Evolutionary conservation across 2,797 vertebrate genomes (phyloP).

Genomic region (Podarcis lilfordi): DNA sequence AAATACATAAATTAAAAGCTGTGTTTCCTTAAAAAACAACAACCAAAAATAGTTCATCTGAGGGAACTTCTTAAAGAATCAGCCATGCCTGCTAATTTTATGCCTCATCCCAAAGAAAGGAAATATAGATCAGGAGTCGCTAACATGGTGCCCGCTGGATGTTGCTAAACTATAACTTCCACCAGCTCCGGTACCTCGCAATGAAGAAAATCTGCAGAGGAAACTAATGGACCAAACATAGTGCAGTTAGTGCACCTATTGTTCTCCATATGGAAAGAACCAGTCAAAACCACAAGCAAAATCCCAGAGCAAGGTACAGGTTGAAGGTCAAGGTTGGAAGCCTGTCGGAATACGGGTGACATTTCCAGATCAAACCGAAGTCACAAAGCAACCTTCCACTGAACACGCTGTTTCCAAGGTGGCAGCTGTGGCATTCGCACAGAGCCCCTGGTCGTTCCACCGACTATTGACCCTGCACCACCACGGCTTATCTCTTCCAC

Average conservation of each 20-base stretch:
- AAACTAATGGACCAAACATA: neutral
- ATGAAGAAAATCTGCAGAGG: neutral
- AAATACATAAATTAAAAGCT: neutral
- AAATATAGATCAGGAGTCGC: neutral
- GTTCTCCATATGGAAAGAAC: too few relatives aligned
- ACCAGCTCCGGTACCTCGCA: too few relatives aligned
- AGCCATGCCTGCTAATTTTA: neutral
- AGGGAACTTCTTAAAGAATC: neutral
- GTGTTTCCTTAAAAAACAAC: neutral
- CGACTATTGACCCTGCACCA: too few relatives aligned
- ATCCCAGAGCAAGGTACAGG: too few relatives aligned
- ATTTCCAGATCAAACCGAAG: neutral
- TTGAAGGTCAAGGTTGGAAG: neutral
- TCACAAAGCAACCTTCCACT: neutral
- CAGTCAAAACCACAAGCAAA: too few relatives aligned
- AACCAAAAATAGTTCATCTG: neutral
- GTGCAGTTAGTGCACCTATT: too few relatives aligned
- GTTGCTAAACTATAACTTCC: neutral
- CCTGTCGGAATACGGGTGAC: neutral
- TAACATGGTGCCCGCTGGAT: neutral
- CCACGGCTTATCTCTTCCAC: too few relatives aligned
- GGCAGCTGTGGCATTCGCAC: neutral
- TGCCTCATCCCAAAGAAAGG: neutral
- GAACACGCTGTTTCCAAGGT: neutral
- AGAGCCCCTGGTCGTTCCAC: too few relatives aligned